Evolutionary conservation across 2,113 vertebrate species (phyloP).

Genomic region (Paratilapia polleni): DNA sequence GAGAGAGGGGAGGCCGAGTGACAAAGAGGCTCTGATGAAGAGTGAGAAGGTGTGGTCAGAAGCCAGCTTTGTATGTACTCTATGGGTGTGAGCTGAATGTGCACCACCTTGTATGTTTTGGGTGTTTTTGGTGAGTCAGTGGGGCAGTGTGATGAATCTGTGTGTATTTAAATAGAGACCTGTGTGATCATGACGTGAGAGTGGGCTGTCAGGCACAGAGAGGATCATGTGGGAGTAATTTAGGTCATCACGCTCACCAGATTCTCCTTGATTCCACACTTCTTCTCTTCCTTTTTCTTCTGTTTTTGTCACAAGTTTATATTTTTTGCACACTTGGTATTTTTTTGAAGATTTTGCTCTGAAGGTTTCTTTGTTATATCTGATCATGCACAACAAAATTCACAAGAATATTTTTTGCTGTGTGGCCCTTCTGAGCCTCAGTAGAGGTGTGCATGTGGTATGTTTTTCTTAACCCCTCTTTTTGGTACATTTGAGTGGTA

Average conservation of each 20-base stretch:
- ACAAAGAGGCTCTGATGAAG: conserved; percentile 48
- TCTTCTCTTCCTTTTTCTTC: fast-evolving
- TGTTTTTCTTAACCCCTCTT: too few species aligned
- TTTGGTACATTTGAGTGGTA: neutral
- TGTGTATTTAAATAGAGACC: conserved; percentile 19
- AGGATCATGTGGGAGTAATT: conserved; percentile 37
- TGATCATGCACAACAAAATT: neutral
- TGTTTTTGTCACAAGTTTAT: neutral
- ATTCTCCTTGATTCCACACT: neutral
- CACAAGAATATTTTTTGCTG: neutral
- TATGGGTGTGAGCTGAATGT: neutral
- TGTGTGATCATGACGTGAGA: conserved; percentile 1
- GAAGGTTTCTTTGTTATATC: neutral
- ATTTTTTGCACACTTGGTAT: neutral
- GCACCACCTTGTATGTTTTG: neutral
- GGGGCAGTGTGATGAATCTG: neutral
- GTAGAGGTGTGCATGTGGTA: too few species aligned
- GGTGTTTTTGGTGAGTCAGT: neutral
- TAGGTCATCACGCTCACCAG: neutral
- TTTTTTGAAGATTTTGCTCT: neutral
- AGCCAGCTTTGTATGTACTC: neutral
- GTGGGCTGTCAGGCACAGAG: neutral
- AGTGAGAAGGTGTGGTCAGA: neutral
- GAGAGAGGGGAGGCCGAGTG: neutral
- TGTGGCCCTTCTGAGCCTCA: neutral